Evolutionary conservation across 92 coral and sea anemone genomes (phyloP), one percentile per base, ranked within the genome.

Genomic region (Parazoanthus atlanticus): DNA sequence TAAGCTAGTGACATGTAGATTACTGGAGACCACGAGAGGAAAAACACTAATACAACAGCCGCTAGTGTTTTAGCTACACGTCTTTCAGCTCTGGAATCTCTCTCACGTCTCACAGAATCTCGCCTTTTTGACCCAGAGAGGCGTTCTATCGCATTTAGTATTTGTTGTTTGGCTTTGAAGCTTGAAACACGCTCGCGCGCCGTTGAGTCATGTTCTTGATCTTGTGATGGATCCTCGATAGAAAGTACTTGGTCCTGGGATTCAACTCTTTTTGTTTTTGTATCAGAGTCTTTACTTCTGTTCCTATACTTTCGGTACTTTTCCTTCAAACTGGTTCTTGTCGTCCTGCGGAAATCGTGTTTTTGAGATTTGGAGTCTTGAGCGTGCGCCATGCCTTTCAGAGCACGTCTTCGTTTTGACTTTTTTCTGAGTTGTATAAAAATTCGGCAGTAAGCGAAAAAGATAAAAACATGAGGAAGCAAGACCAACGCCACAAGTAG

Each of bases 21-120:
- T 0, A 84, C 78, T 8, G 87, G 87, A 8, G 77, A 84, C 87
- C 87, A 84, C 26, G 87, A 84, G n/a, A 84, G 78, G 17, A 84
- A 84, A 72, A 84, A 84, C 3, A 84, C 52, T 32, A 82, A 33
- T 2, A 82, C 86, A 12, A 82, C 86, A 9, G 72, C 86, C 6
- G 87, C 77, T 8, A 84, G 41, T 26, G 74, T 84, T 84, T 71
- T 70, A 46, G 87, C 87, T 5, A 84, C 79, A 25, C 87, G 87
- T 31, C 78, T 31, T 46, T 84, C 87, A 84, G 79, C 87, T 40
- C 87, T 84, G 6, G 64, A 84, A 65, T 81, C 49, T 81, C 74
- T 70, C 36, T 43, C 54, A 75, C 16, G 46, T 33, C 28, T 10
- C 6, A 26, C 2, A 28, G 17, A 26, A 1, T 78, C 9, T 46